These are phyloP conservation scores for Diarsia dahlii DNA, from an alignment of 2,888 invertebrate genomes.

Conservation along the genomic window DNA sequence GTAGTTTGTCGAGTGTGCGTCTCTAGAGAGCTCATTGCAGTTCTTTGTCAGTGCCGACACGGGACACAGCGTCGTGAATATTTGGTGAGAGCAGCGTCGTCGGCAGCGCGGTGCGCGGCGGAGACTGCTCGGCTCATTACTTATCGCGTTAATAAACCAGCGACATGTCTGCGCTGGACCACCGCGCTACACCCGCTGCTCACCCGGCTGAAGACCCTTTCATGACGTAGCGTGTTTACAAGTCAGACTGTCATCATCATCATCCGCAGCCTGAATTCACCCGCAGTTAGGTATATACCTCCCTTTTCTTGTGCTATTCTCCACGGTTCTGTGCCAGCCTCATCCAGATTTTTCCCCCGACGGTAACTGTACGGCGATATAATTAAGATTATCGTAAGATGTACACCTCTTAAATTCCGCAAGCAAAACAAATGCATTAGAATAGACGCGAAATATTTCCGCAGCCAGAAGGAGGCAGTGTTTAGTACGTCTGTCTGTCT, in stretches of 20 bases:
- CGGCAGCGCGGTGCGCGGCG: background rate
- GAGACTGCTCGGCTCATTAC: slow-evolving; percentile 20
- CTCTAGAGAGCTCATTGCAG: slow-evolving; percentile 1
- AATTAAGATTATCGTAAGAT: slow-evolving; percentile 9
- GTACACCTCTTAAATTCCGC: background rate
- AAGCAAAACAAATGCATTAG: background rate
- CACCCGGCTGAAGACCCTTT: background rate
- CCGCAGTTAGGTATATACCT: too few species aligned
- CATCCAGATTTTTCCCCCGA: too few species aligned
- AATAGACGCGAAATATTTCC: background rate
- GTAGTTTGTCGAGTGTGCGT: slow-evolving; percentile 5
- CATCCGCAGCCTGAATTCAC: too few species aligned
- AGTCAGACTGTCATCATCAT: background rate
- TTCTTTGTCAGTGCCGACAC: background rate
- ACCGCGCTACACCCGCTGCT: background rate
- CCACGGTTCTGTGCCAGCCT: too few species aligned
- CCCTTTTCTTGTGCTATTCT: too few species aligned
- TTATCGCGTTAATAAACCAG: slow-evolving; percentile 35
- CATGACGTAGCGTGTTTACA: slow-evolving; percentile 16
- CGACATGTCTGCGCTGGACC: slow-evolving; percentile 2
- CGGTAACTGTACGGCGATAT: background rate
- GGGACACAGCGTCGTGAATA: slow-evolving; percentile 16
- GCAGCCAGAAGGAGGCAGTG: background rate
- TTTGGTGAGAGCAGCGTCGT: slow-evolving; percentile 15
- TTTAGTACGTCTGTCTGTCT: background rate